These are phyloP conservation scores for Turritopsis dohrnii DNA, from an alignment of 30 jellyfish, hydroid and myxozoan genomes.

Conservation along the genomic window DNA sequence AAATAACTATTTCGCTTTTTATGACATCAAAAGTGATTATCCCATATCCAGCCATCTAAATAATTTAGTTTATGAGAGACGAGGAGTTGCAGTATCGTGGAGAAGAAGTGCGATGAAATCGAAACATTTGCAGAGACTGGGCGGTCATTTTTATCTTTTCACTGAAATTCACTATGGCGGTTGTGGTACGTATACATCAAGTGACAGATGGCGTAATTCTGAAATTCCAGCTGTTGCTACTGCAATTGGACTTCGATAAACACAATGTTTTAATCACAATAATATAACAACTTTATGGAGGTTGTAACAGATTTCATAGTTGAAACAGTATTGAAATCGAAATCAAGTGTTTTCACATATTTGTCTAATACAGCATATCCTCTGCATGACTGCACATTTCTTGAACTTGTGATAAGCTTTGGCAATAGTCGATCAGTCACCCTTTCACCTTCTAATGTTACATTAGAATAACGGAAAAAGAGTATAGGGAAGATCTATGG, in stretches of 20 bases:
- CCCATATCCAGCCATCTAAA: neutral
- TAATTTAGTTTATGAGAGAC: neutral
- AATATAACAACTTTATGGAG: no score
- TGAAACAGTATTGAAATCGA: no score
- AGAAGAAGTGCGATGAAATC: neutral
- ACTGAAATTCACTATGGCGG: slow-evolving; percentile 50
- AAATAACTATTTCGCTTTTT: neutral
- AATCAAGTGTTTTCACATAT: no score
- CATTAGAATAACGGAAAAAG: no score
- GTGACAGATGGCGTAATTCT: slow-evolving; percentile 33
- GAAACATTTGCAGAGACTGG: neutral
- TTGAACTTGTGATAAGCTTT: no score
- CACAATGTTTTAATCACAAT: no score
- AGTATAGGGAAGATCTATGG: no score
- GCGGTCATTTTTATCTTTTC: slow-evolving; percentile 16
- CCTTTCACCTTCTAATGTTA: no score
- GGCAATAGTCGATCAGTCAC: no score
- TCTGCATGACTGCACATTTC: no score
- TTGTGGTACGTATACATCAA: slow-evolving; percentile 48
- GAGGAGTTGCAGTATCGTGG: slow-evolving; percentile 11
- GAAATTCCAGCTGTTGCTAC: neutral
- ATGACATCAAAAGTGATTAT: neutral
- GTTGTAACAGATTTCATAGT: no score
- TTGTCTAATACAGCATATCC: no score
- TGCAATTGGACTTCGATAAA: slow-evolving; percentile 9